Percentiles rank a stretch among this genome's conserved stretches.
phyloP scores from a whole-genome alignment of 2,888 invertebrate genomes.

The Baccha elongata region DNA sequence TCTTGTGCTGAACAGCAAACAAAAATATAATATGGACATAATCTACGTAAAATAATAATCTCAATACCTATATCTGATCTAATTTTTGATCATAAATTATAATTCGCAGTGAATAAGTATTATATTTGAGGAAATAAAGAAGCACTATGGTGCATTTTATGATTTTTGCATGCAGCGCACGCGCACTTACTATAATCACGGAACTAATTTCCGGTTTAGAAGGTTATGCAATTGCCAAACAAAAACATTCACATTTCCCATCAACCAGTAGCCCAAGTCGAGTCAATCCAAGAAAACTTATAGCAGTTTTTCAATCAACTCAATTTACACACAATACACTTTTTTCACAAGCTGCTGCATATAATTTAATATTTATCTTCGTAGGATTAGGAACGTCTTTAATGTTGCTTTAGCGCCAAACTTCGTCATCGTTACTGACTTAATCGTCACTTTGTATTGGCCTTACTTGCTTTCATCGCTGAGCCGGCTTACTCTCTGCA shows the following conservation, averaged over 20 bases:
- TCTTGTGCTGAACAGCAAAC: not conserved
- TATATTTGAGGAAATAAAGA: constrained; percentile 40
- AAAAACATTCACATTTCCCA: constrained; percentile 33
- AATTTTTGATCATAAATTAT: not conserved
- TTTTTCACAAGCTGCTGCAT: constrained; percentile 58
- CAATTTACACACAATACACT: constrained; percentile 62
- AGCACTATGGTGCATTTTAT: not conserved
- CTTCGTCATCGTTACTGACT: constrained; percentile 52
- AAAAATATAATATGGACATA: not conserved
- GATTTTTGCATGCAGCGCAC: constrained; percentile 21
- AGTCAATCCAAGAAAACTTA: constrained; percentile 12
- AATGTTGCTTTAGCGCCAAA: constrained; percentile 24
- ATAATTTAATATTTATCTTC: constrained; percentile 32
- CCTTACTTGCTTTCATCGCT: constrained; percentile 6
- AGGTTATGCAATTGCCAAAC: constrained; percentile 51
- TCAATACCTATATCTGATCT: not conserved
- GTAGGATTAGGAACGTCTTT: constrained; percentile 19
- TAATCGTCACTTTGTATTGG: constrained; percentile 38
- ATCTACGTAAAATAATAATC: not conserved
- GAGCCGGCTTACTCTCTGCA: constrained; percentile 32
- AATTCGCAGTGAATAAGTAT: not conserved
- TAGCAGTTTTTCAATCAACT: constrained; percentile 9
- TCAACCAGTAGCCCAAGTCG: not conserved
- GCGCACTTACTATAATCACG: constrained; percentile 47
- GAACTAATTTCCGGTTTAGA: constrained; percentile 65